Conservation (phyloP, 2,113 vertebrate species). For the Heterotis niloticus region DNA sequence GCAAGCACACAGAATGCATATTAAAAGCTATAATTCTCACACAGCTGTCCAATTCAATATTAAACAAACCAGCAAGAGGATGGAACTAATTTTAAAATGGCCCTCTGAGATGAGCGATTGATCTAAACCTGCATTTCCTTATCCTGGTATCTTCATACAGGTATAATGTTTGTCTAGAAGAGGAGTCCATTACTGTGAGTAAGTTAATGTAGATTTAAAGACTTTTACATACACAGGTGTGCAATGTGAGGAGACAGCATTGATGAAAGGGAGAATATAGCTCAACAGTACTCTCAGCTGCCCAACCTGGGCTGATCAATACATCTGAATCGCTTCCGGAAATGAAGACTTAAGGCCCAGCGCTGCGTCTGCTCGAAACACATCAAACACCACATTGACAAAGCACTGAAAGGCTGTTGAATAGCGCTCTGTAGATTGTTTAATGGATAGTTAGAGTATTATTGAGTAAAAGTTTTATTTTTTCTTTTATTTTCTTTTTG, state of each 20-base stretch:
- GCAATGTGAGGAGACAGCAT: background rate
- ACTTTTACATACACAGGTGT: background rate
- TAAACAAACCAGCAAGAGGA: too few species aligned
- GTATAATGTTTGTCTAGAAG: background rate
- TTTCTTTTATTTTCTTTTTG: too few species aligned
- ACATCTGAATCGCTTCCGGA: constrained; percentile 9
- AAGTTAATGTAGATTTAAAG: background rate
- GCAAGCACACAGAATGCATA: too few species aligned
- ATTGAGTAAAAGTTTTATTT: background rate
- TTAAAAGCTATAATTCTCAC: too few species aligned
- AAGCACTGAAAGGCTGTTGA: background rate
- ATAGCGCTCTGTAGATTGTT: constrained; percentile 2
- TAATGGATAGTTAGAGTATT: background rate
- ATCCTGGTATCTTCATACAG: background rate
- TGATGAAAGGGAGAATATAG: constrained; percentile 2
- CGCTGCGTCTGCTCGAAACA: constrained; percentile 7
- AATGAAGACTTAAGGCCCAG: background rate
- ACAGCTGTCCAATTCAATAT: too few species aligned
- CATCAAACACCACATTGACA: constrained; percentile 14
- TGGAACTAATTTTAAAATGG: background rate
- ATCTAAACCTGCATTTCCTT: background rate
- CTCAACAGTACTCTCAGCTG: background rate
- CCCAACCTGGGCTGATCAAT: constrained; percentile 12
- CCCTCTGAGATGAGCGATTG: background rate
- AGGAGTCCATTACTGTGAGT: background rate